Evolutionary conservation across 2,888 invertebrate species (phyloP).

Genomic region (Eupithecia tripunctaria): DNA sequence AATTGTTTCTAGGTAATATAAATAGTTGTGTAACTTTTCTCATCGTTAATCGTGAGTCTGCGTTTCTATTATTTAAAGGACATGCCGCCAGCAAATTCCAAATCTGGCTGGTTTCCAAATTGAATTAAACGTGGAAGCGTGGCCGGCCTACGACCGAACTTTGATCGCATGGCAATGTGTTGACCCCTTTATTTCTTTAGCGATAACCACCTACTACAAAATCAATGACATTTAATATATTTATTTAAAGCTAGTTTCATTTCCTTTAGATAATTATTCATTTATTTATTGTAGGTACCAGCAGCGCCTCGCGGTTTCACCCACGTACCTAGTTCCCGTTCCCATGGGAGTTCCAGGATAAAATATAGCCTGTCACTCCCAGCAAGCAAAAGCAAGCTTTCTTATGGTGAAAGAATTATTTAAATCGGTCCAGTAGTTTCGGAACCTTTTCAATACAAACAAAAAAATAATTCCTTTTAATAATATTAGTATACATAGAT

Average conservation of each 20-base stretch:
- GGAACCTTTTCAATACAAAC: too few relatives aligned
- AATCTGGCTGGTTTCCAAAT: constrained; percentile 80
- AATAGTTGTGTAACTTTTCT: neutral
- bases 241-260: neutral
- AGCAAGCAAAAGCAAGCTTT: too few relatives aligned
- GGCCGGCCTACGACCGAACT: constrained; percentile 65
- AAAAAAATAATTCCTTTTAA: too few relatives aligned
- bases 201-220: constrained; percentile 20
- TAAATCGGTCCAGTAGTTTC: too few relatives aligned
- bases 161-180: constrained; percentile 69
- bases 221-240: neutral
- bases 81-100: constrained; percentile 74
- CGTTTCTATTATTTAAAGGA: constrained; percentile 79
- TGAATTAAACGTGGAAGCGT: constrained; percentile 76
- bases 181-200: constrained; percentile 51
- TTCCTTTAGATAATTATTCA: too few relatives aligned
- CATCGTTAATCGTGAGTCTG: constrained; percentile 50
- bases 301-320: too few relatives aligned
- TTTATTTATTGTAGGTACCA: too few relatives aligned
- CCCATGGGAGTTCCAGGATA: too few relatives aligned
- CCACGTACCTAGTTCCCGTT: too few relatives aligned
- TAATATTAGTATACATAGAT: too few relatives aligned
- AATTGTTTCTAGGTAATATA: neutral
- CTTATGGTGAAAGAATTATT: too few relatives aligned
- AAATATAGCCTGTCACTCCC: too few relatives aligned